Base-by-base conservation (phyloP, 2,888 invertebrate genomes). In the Eilema sororculum region DNA sequence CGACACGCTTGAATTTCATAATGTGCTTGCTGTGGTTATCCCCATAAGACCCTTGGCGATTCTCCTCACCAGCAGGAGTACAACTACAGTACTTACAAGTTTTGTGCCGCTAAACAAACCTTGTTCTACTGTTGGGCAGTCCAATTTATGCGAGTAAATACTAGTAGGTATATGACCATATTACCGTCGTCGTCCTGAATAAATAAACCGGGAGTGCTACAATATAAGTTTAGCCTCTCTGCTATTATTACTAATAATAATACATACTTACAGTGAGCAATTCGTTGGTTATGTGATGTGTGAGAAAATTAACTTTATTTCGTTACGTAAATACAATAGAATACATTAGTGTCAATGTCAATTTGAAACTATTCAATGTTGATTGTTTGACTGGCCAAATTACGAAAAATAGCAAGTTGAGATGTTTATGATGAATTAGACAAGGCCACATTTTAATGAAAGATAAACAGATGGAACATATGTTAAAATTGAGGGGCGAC, bases 401-500 rank as follows among this genome's bases (percentile, higher is more conserved):
- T 66, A 22, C 22, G 28, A 30, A 30, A 41, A 60, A 46, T 28
- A 59, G 58, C 37, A n/a, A 20, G n/a, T 13, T n/a, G 66, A 25
- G 37, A 58, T 58, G 22, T 41, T 37, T 24, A 20, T 37, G 30
- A 52, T 41, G 37, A 60, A 41, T 37, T 57, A 65, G 57, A 33
- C 24, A 56, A 65, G 33, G 41, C 28, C 25, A 65, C 52, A 67
- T 67, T 33, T 69, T 69, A 69, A 73, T 77, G 68, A 46, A 80
- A 78, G 75, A 72, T 71, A 78, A 76, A 78, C 72, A 72, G 73
- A 71, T 74, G 71, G 74, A 22, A 33, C 20, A 16, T 80, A 75
- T 73, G 79, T 78, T 79, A 83, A 82, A 72, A 67, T 41, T 16
- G 46, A 69, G 41, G 46, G 75, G 81, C 82, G 78, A 85, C 82